Evolutionary conservation across 37 sponge, comb jelly and placozoan genomes (phyloP), one percentile per base, ranked within the genome.

Genomic region (Petrosia ficiformis): DNA sequence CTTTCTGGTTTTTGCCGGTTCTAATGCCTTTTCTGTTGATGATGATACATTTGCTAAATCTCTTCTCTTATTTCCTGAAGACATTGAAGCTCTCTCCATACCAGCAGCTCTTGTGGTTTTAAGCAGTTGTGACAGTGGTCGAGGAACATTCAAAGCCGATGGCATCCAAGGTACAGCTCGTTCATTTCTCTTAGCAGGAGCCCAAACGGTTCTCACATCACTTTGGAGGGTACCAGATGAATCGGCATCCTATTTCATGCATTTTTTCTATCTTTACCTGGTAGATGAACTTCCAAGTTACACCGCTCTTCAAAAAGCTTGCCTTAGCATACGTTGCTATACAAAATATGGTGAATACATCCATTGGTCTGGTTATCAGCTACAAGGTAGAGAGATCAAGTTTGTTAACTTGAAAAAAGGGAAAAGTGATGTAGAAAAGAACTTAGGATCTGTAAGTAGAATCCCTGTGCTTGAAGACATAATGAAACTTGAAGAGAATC

Each of bases 311-410:
- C 94, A 90, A 48, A 89, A 90, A 58, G 82, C 90, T 42, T 84
- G 76, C 19, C 71, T 82, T 64, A 78, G 87, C 54, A 57, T 94
- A 21, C 72, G 94, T 24, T 76, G 91, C 48, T 85, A 89, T 72
- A 41, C 42, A 35, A 79, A 82, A 44, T 86, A 91, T 59, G 70
- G 87, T 0, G 73, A 54, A 8, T 90, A 78, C 63, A 52, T 83
- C 35, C 91, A 94, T 58, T 94, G 94, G 94, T 67, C 75, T 39
- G 90, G 87, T 16, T 90, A 81, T 56, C 87, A 94, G 84, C 74
- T 94, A 3, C 85, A 76, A 16, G 90, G 94, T n/a, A 73, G 83
- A 60, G 79, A 93, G 24, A 60, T 93, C 22, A 35, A 72, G 63
- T 59, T 88, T 25, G 29, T 2, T n/a, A n/a, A n/a, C n/a, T n/a